phyloP scores from a whole-genome alignment of 2,113 vertebrate species.

The Enhydra lutris region DNA sequence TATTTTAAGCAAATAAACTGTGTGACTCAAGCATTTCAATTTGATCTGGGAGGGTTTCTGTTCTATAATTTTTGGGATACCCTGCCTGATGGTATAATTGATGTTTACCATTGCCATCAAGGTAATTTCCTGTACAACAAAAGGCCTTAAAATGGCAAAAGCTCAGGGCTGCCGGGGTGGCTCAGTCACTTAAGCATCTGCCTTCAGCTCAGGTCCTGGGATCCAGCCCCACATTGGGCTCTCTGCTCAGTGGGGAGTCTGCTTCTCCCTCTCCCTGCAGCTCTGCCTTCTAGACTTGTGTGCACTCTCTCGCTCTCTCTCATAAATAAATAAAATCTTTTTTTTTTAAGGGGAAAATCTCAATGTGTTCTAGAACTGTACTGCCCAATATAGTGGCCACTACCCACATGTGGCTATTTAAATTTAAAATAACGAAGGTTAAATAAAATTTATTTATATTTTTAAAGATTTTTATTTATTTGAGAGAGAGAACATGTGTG shows the following conservation, averaged over 20 bases:
- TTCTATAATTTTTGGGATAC: not conserved
- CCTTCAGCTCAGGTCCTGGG: not conserved
- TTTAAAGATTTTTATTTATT: not conserved
- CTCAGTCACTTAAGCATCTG: not conserved
- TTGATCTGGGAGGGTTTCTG: not conserved
- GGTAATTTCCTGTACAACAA: not conserved
- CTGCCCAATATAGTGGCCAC: not conserved
- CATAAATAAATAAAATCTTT: too few species aligned
- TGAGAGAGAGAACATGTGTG: not conserved
- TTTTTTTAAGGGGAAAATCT: not conserved
- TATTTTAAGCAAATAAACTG: not conserved
- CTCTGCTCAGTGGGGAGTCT: too few species aligned
- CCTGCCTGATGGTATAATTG: not conserved
- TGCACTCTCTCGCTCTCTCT: too few species aligned
- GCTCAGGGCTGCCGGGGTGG: not conserved
- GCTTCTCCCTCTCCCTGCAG: too few species aligned
- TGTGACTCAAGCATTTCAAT: not conserved
- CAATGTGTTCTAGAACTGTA: not conserved
- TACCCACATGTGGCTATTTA: not conserved
- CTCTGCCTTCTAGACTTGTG: too few species aligned
- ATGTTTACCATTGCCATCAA: not conserved
- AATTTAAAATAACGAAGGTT: not conserved
- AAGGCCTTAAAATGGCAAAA: constrained; percentile 8
- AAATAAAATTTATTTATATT: not conserved
- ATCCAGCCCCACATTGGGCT: not conserved